Base-by-base conservation (phyloP, 2,113 vertebrate species). In the Oryzias celebensis region DNA sequence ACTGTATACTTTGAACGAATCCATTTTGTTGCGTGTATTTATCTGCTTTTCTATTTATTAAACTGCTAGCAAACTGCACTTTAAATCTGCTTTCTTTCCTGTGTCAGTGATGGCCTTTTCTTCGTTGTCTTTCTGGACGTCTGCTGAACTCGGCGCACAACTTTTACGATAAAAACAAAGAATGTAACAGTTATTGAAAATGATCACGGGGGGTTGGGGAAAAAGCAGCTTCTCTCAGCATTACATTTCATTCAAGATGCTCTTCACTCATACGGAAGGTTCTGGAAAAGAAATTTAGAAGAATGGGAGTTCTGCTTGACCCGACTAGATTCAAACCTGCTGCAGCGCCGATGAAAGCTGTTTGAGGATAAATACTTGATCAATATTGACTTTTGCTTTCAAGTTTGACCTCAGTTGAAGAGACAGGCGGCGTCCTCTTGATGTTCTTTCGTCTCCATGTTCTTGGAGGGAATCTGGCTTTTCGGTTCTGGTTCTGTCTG, bases 241-340 rank as follows among this genome's bases (percentile, higher is more conserved):
- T 69, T 82, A 83, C 69, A 65, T 56, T 75, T 58, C 24, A 64
- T 77, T 88, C 81, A 84, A 81, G 87, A 85, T 65, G 20, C 75
- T 75, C 69, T 71, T 69, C 72, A 14, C 67, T 17, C 71, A 65
- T 73, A 74, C 72, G 68, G 66, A 41, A 4, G n/a, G 31, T 7
- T 17, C 20, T 20, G 17, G n/a, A 7, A 47, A 43, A 43, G 8
- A 43, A 44, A 47, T 7, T 2, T 17, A 47, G 16, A n/a, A 7
- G 15, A 16, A 47, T 16, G n/a, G 16, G 15, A 14, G 1, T 16
- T 1, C 45, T 7, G 16, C 16, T 47, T 16, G 3, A 7, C n/a
- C n/a, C n/a, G n/a, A 47, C 14, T n/a, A 20, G 20, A 20, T 20
- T 20, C 20, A 20, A 20, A 20, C 1, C 45, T 46, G 2, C 4